Evolutionary conservation across 2,888 invertebrate genomes (phyloP).

Genomic region (Melieria omissa): DNA sequence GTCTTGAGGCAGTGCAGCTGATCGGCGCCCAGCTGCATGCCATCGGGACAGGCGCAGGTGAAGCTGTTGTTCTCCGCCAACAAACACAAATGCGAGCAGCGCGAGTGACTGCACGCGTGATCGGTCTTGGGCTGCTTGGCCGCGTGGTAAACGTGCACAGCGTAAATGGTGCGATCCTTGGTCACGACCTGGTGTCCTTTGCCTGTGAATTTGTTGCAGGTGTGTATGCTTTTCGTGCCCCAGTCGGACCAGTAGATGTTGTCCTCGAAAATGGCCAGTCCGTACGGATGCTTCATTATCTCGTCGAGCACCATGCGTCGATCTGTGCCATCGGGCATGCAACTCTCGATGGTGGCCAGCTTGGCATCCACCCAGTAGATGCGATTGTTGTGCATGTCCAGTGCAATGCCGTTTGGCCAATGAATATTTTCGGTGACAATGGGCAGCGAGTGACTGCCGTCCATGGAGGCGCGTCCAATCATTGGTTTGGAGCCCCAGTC

Average conservation of each 20-base stretch:
- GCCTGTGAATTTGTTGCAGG: slow-evolving; percentile 82
- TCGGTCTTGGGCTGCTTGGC: slow-evolving; percentile 69
- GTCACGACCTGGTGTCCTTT: slow-evolving; percentile 71
- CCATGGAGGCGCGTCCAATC: slow-evolving; percentile 86
- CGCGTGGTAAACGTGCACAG: slow-evolving; percentile 81
- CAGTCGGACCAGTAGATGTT: slow-evolving; percentile 92
- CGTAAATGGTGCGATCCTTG: slow-evolving; percentile 67
- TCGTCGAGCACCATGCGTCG: slow-evolving; percentile 72
- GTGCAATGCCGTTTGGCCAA: slow-evolving; percentile 88
- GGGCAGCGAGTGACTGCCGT: slow-evolving; percentile 74
- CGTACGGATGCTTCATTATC: slow-evolving; percentile 82
- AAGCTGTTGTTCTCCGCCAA: slow-evolving; percentile 71
- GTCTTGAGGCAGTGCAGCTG: slow-evolving; percentile 71
- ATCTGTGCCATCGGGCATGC: slow-evolving; percentile 74
- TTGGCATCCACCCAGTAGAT: slow-evolving; percentile 92
- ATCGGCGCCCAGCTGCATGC: slow-evolving; percentile 72
- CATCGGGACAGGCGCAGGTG: slow-evolving; percentile 81
- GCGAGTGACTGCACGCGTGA: slow-evolving; percentile 74
- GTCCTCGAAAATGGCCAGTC: slow-evolving; percentile 88
- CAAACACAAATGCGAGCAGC: slow-evolving; percentile 84
- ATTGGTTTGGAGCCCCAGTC: slow-evolving; percentile 83
- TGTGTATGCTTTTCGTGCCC: slow-evolving; percentile 78
- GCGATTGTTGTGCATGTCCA: slow-evolving; percentile 82
- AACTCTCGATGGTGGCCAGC: slow-evolving; percentile 74
- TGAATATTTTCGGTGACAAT: slow-evolving; percentile 74